Percentiles rank a stretch among this genome's conserved stretches.
These are phyloP conservation scores for Spea hammondii DNA, from an alignment of 2,797 vertebrate species.

Conservation along the genomic window DNA sequence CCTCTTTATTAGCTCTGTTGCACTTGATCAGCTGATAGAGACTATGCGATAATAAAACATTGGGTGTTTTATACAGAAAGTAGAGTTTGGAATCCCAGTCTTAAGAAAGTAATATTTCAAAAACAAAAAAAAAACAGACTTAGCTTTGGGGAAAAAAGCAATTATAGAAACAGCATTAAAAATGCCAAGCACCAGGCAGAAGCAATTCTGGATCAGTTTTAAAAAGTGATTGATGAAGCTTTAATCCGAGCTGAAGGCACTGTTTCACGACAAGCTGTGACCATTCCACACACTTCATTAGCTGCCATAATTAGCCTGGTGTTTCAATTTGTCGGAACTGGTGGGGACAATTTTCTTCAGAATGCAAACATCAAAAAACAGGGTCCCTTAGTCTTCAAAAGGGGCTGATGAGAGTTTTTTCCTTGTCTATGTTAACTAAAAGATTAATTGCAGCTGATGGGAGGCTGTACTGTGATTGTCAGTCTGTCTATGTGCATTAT, in stretches of 20 bases:
- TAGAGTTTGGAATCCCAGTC: constrained; percentile 69
- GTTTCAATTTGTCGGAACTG: constrained; percentile 89
- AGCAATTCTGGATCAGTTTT: constrained; percentile 83
- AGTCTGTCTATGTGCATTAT: constrained; percentile 77
- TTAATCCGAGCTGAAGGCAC: constrained; percentile 91
- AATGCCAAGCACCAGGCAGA: constrained; percentile 75
- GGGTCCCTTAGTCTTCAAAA: constrained; percentile 84
- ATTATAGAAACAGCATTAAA: constrained; percentile 83
- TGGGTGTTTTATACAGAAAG: constrained; percentile 64
- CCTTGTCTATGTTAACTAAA: constrained; percentile 83
- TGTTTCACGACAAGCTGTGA: constrained; percentile 87
- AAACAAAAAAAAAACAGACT: constrained; percentile 60
- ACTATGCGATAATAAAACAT: constrained; percentile 64
- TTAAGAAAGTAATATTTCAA: constrained; percentile 76
- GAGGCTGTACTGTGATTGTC: constrained; percentile 72
- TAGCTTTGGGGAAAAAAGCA: constrained; percentile 79
- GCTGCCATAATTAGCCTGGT: constrained; percentile 93
- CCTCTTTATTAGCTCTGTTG: constrained; percentile 70
- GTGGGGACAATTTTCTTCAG: constrained; percentile 86
- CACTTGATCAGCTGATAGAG: constrained; percentile 69
- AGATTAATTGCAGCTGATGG: constrained; percentile 90
- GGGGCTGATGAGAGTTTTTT: constrained; percentile 80
- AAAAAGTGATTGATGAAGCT: constrained; percentile 91
- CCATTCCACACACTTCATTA: constrained; percentile 96
- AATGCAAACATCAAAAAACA: constrained; percentile 86